Percentiles rank a stretch among this genome's conserved stretches.
Conservation (phyloP, 2,888 invertebrate genomes). For the Capitulum mitella region DNA sequence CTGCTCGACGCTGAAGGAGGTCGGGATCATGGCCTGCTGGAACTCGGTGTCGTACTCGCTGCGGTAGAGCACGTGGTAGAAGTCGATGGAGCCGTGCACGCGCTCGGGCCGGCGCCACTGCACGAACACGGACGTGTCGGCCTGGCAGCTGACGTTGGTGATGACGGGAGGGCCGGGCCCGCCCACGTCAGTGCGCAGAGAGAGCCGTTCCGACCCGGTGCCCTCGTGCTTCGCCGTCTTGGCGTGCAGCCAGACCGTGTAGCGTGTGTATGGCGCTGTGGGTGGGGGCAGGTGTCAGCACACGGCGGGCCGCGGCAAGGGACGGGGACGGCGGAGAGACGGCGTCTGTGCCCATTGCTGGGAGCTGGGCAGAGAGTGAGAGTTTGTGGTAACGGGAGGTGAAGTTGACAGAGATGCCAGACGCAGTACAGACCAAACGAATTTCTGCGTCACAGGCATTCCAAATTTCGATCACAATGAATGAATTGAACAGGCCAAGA, state of each 20-base stretch:
- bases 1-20: not conserved
- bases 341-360: too few species aligned
- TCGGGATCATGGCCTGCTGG: not conserved
- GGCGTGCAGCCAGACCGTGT: conserved; percentile 78
- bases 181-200: conserved; percentile 70
- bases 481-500: too few species aligned
- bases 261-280: conserved; percentile 74
- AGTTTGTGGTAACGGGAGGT: too few species aligned
- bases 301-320: too few species aligned
- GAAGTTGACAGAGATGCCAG: too few species aligned
- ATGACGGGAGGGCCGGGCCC: conserved; percentile 75
- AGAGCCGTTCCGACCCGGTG: conserved; percentile 62
- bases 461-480: too few species aligned
- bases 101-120: conserved; percentile 73
- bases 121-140: conserved; percentile 66
- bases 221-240: conserved; percentile 69
- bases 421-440: too few species aligned
- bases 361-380: too few species aligned
- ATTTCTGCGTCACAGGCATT: too few species aligned
- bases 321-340: too few species aligned
- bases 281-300: not conserved
- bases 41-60: conserved; percentile 41
- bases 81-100: conserved; percentile 71
- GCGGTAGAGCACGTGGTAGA: conserved; percentile 59
- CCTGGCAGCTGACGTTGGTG: conserved; percentile 71